Conservation (phyloP, 1,140 invertebrate species). For the Bombus pyrosoma region DNA sequence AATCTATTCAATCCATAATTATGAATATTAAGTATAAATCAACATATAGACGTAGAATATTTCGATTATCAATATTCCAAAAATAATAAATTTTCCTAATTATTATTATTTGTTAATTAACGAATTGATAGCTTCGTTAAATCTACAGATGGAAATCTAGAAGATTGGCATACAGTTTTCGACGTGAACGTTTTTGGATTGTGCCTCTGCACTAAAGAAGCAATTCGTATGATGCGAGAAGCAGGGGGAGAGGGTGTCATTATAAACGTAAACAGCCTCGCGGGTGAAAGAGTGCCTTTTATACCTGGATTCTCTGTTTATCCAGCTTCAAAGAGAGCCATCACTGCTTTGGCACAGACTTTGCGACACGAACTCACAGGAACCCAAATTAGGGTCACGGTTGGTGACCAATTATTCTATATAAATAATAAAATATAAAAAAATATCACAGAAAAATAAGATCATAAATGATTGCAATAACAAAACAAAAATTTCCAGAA, state of each 20-base stretch:
- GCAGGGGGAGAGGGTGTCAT: constrained; percentile 54
- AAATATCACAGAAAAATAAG: no score
- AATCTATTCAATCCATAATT: no score
- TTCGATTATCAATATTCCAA: background rate
- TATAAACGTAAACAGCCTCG: constrained; percentile 77
- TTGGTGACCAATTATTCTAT: background rate
- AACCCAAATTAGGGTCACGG: constrained; percentile 75
- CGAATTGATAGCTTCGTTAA: background rate
- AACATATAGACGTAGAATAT: no score
- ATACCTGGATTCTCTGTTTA: constrained; percentile 83
- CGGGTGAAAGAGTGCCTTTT: constrained; percentile 81
- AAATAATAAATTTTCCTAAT: background rate
- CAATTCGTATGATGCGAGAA: constrained; percentile 82
- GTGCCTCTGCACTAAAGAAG: constrained; percentile 83
- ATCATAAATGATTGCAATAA: background rate
- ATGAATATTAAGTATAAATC: no score
- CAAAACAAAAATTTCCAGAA: no score
- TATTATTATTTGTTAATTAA: background rate
- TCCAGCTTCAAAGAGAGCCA: constrained; percentile 84
- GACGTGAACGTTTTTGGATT: constrained; percentile 85
- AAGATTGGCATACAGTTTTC: constrained; percentile 72
- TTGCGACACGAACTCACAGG: constrained; percentile 84
- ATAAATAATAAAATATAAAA: background rate
- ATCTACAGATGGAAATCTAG: constrained; percentile 71
- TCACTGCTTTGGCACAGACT: constrained; percentile 84